Evolutionary conservation across 1,140 invertebrate species (phyloP), one percentile per base, ranked within the genome.

Genomic region (Trichonephila inaurata): DNA sequence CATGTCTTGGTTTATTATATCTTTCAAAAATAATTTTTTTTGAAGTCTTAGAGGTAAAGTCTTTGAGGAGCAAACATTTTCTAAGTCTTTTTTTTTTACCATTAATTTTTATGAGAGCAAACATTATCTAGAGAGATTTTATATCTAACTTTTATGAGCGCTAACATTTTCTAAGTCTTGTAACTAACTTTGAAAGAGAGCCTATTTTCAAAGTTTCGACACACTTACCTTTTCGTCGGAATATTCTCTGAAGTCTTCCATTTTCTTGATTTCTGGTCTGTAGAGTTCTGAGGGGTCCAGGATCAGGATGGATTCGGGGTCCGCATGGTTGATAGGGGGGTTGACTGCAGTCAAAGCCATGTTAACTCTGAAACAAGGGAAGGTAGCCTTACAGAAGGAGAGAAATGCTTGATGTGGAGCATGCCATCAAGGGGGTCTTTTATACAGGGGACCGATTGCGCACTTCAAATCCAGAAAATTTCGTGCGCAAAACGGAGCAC

Each of bases 241-340:
- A 95, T 97, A 98, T 95, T 98, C 97, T 18, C 98, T 96, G 95
- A 98, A 98, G 14, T 97, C 95, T 51, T 96, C 96, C 8, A 97
- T 94, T 51, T 64, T 66, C 7, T 95, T 94, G n/a, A 91, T 89
- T 95, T 98, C 97, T 7, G 97, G 97, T 18, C 97, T 96, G 10
- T 97, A 95, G 51, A 97, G 96, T 94, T 97, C 97, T 2, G 97
- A 98, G 5, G 97, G 97, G 95, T 98, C 97, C 6, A 95, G 61
- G 60, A 94, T 92, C 0, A 72, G 10, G 18, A 81, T 66, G 72
- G 16, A 18, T 3, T 33, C 28, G n/a, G 40, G 33, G 0, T 90
- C 51, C 10, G 33, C 1, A 18, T 77, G 72, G 19, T 16, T 10
- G 14, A 19, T 0, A 16, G 60, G 60, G 33, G 4, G 6, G 18